Evolutionary conservation across 1,140 invertebrate genomes (phyloP), one percentile per base, ranked within the genome.

Genomic region (Aphaenogaster rudis): DNA sequence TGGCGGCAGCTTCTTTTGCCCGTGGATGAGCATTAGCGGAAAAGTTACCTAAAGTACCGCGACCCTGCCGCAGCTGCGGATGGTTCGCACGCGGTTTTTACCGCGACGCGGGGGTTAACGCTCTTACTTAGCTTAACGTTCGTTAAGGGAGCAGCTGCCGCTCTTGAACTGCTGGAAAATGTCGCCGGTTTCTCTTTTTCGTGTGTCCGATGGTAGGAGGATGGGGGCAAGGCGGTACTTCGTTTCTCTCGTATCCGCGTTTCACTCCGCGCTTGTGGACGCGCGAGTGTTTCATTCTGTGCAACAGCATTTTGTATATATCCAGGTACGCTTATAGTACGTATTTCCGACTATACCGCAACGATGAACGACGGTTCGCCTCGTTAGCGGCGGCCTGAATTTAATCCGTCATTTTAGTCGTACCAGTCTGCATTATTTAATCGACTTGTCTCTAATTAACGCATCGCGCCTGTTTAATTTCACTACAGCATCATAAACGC

Each of bases 81-180:
- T 74, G 74, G 90, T 90, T 91, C 89, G 90, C 90, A 86, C 89
- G 87, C 89, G 89, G 85, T 90, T 90, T 90, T 90, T 90, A 86
- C 81, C 89, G 88, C 86, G 88, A 92, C 39, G 86, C 71, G 74
- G 86, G 61, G 90, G 88, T 91, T 90, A 91, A 92, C 90, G 92
- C 87, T 91, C 92, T 93, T 93, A 93, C 92, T 94, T 92, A 92
- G 91, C 91, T 93, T 92, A 93, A 92, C 88, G 92, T 93, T 93
- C 90, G 92, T 92, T 94, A 93, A 91, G 89, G 90, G 88, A 91
- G 64, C 89, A 88, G 89, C 89, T 90, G 89, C 76, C 77, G 90
- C 59, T 78, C 78, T 74, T 69, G 67, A 59, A 88, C 72, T 87
- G 64, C 72, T 74, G 77, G 71, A 80, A 82, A 88, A 86, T 87